phyloP scores from a whole-genome alignment of 1,140 invertebrate genomes.

The Cotesia glomerata region DNA sequence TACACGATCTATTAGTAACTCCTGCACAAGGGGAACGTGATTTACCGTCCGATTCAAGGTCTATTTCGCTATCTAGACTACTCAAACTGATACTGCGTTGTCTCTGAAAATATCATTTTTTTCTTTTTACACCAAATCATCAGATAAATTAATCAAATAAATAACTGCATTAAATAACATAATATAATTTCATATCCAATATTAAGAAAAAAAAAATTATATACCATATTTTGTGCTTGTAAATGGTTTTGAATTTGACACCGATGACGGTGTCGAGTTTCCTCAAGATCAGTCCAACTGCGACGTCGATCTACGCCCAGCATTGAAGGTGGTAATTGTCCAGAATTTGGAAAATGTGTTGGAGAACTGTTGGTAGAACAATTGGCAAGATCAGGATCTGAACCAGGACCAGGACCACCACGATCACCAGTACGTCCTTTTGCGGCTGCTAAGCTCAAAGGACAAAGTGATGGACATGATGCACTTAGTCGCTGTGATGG shows the following conservation, averaged over 20 bases:
- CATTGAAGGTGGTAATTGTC: constrained; percentile 46
- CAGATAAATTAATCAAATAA: neutral
- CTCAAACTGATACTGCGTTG: constrained; percentile 64
- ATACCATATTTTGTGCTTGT: constrained; percentile 59
- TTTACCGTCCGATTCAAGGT: constrained; percentile 61
- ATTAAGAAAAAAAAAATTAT: neutral
- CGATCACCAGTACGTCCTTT: constrained; percentile 46
- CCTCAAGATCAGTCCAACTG: constrained; percentile 83
- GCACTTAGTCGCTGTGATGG: constrained; percentile 69
- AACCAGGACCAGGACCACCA: constrained; percentile 58
- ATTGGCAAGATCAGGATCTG: constrained; percentile 61
- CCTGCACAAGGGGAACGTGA: constrained; percentile 45
- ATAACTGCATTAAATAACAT: too few relatives aligned
- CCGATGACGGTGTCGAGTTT: constrained; percentile 56
- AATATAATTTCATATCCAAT: neutral
- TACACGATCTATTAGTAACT: constrained; percentile 56
- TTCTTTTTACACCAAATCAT: neutral
- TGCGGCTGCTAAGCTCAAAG: constrained; percentile 40
- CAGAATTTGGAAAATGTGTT: constrained; percentile 54
- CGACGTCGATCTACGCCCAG: constrained; percentile 67
- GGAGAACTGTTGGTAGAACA: constrained; percentile 64
- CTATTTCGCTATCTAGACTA: constrained; percentile 66
- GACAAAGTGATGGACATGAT: constrained; percentile 75
- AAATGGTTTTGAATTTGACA: constrained; percentile 56
- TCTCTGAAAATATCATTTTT: constrained; percentile 47